Evolutionary conservation across 2,888 invertebrate genomes (phyloP).

Genomic region (Phalera bucephala): DNA sequence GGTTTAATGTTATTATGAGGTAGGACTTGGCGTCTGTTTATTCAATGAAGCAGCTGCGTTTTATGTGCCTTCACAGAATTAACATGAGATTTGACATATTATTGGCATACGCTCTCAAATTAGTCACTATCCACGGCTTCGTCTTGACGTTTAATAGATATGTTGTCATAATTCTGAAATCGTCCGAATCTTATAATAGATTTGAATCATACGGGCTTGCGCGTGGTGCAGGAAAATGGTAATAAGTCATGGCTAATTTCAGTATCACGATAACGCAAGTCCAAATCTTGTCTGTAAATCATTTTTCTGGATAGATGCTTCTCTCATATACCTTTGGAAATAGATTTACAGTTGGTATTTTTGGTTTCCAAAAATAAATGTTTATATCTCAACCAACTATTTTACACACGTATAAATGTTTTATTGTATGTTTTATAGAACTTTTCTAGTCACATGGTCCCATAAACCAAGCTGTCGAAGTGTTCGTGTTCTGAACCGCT

Average conservation of each 20-base stretch:
- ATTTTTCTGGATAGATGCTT: too few relatives aligned
- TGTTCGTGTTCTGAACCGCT: too few relatives aligned
- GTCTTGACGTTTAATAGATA: conserved; percentile 5
- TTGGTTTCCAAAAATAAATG: too few relatives aligned
- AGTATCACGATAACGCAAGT: too few relatives aligned
- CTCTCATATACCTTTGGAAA: too few relatives aligned
- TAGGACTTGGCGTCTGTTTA: conserved; percentile 4
- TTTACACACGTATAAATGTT: too few relatives aligned
- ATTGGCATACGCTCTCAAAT: conserved; percentile 19
- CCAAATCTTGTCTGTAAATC: background rate
- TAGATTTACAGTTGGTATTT: too few relatives aligned
- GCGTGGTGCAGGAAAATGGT: background rate
- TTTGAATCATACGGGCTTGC: background rate
- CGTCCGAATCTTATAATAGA: conserved; percentile 1
- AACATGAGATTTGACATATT: conserved; percentile 14
- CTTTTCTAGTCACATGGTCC: too few relatives aligned
- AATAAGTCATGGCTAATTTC: background rate
- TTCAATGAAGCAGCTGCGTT: conserved; percentile 26
- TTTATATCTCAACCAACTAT: too few relatives aligned
- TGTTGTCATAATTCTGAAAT: conserved; percentile 4
- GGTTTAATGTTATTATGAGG: background rate
- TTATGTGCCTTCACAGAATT: conserved; percentile 17
- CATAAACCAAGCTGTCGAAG: too few relatives aligned
- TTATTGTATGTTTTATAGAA: too few relatives aligned
- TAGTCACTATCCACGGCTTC: conserved; percentile 20